Base-by-base conservation (phyloP, 2,113 vertebrate species). In the Pluvianellus socialis region DNA sequence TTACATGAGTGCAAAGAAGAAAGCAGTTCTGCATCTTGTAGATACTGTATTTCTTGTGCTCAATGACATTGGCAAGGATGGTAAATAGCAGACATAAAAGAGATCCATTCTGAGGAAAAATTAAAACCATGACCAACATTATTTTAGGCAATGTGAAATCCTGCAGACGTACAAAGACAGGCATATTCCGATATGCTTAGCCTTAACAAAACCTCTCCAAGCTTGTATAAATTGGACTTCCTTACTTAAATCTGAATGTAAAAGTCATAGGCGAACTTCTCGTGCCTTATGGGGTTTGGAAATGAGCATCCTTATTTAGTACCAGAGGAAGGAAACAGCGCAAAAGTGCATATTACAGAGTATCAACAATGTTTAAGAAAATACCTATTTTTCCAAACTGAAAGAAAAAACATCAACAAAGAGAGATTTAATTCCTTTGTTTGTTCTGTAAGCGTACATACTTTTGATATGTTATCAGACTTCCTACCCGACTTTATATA, bases 31-130 rank as follows among this genome's bases (percentile, higher is more conserved):
- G 84, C 82, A 92, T 93, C 86, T 93, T 56, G 89, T 80, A 98
- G 95, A 91, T 95, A 98, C 86, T 75, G 86, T 84, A 95, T 88
- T 95, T 97, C 96, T 95, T 88, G 75, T 92, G 86, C 89, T 96
- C 96, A 93, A 9, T 91, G 92, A 88, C 75, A 97, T 96, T 96
- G 94, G 88, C 91, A 96, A 96, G 90, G 83, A 94, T 55, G 87
- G 93, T 90, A 98, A 97, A 97, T 86, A 97, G 79, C 84, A 95
- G 74, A 94, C 70, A 93, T 86, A 93, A 95, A 97, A 97, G 82
- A 94, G 91, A 97, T 72, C 76, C 80, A 90, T 96, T 98, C 50
- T 80, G 95, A 96, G 77, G 93, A 93, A 96, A 97, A 98, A 98
- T 96, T 97, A 97, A 97, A 98, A 96, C 71, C 88, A 63, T 75